Percentiles rank a stretch among this genome's conserved stretches.
Conservation (phyloP, 2,113 vertebrate genomes). For the Sprattus sprattus region DNA sequence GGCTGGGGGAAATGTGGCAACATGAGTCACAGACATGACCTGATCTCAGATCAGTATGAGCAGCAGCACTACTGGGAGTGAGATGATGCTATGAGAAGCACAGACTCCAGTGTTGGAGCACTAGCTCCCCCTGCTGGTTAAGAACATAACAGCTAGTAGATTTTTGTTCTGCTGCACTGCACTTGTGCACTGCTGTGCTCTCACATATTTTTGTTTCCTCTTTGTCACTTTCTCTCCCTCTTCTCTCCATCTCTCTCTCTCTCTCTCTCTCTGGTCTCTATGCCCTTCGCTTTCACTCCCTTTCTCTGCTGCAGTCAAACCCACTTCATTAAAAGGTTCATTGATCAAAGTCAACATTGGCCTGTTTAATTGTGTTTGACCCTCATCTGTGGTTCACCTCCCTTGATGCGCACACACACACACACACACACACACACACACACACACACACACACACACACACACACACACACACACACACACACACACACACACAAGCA, state of each 20-base stretch:
- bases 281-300: too few relatives aligned
- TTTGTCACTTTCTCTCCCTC: too few relatives aligned
- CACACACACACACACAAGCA: neutral
- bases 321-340: conserved; percentile 30
- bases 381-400: conserved; percentile 9
- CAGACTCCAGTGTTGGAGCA: conserved; percentile 3
- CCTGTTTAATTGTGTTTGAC: conserved; percentile 28
- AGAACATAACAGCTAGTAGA: neutral
- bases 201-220: too few relatives aligned
- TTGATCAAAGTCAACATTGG: conserved; percentile 38
- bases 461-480: neutral
- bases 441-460: neutral
- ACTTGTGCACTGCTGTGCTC: neutral
- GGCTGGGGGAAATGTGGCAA: too few relatives aligned
- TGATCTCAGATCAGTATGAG: neutral
- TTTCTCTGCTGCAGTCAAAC: neutral
- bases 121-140: conserved; percentile 42
- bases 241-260: too few relatives aligned
- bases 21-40: too few relatives aligned
- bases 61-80: neutral
- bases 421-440: neutral
- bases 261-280: too few relatives aligned
- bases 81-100: neutral
- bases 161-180: neutral
- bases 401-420: neutral